These are phyloP conservation scores for Ctenosaura bakeri DNA, from an alignment of 2,797 vertebrate genomes.

Conservation along the genomic window DNA sequence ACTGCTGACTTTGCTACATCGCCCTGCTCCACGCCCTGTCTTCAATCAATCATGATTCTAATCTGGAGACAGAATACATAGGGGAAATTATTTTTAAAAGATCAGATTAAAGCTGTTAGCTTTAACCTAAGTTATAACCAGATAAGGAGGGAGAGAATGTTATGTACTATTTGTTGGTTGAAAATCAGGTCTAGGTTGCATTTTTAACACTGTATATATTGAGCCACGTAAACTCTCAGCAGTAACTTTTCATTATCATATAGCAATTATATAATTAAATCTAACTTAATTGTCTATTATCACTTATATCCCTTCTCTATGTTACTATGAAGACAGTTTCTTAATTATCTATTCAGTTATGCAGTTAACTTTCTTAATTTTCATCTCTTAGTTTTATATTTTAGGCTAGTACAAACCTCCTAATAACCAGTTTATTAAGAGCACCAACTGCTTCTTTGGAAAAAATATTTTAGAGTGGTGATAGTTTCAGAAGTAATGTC, in stretches of 20 bases:
- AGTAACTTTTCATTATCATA: not conserved
- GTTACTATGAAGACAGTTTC: not conserved
- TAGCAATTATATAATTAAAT: not conserved
- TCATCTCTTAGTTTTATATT: not conserved
- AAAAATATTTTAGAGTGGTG: not conserved
- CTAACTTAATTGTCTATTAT: not conserved
- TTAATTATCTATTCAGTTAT: not conserved
- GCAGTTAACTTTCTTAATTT: not conserved
- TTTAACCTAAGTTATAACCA: no score
- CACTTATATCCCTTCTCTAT: not conserved
- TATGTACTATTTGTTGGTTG: no score
- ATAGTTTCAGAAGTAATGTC: no score
- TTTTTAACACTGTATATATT: no score
- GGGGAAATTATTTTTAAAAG: no score
- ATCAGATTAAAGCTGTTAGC: no score
- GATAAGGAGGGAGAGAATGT: no score
- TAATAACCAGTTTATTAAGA: not conserved
- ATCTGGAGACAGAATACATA: no score
- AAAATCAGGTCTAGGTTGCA: no score
- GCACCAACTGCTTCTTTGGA: not conserved
- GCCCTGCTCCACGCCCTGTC: no score
- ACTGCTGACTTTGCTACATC: no score
- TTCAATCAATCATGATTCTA: no score
- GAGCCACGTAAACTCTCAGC: not conserved
- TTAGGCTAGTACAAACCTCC: not conserved